Conservation (phyloP, 2,797 vertebrate genomes). For the Pterois miles region DNA sequence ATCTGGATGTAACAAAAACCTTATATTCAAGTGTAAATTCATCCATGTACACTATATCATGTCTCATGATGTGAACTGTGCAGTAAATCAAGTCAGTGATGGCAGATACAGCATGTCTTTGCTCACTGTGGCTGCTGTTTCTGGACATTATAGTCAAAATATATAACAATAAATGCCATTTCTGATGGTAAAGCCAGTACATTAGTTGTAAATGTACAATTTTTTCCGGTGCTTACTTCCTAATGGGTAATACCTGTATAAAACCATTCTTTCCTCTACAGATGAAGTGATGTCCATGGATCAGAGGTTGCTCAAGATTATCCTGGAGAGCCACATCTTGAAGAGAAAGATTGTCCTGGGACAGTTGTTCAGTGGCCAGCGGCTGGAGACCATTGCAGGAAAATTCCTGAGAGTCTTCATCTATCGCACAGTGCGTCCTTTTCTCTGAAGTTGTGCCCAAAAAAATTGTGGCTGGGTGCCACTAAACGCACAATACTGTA, state of each 20-base stretch:
- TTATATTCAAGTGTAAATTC: slow-evolving; percentile 7
- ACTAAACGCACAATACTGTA: slow-evolving; percentile 18
- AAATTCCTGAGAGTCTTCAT: slow-evolving; percentile 94
- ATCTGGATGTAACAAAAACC: slow-evolving; percentile 11
- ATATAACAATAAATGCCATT: neutral
- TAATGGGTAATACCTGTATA: neutral
- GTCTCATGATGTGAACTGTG: neutral
- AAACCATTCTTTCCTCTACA: slow-evolving; percentile 61
- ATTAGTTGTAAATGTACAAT: neutral
- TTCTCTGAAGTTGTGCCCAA: slow-evolving; percentile 17
- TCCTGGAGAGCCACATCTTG: slow-evolving; percentile 95
- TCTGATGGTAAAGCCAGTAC: neutral
- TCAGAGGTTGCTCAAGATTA: slow-evolving; percentile 86
- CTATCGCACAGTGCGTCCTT: slow-evolving; percentile 92
- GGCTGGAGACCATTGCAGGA: slow-evolving; percentile 92
- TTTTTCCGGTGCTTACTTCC: neutral
- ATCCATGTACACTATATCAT: neutral
- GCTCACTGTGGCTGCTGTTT: neutral
- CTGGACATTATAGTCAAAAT: neutral
- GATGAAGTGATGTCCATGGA: slow-evolving; percentile 92
- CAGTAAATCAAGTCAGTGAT: slow-evolving; percentile 5
- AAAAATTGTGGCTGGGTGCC: slow-evolving; percentile 4
- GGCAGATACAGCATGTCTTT: neutral
- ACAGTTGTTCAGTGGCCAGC: slow-evolving; percentile 94
- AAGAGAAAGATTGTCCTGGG: slow-evolving; percentile 91